These are phyloP conservation scores for Pristis pectinata DNA, from an alignment of 2,797 vertebrate species.

Conservation along the genomic window DNA sequence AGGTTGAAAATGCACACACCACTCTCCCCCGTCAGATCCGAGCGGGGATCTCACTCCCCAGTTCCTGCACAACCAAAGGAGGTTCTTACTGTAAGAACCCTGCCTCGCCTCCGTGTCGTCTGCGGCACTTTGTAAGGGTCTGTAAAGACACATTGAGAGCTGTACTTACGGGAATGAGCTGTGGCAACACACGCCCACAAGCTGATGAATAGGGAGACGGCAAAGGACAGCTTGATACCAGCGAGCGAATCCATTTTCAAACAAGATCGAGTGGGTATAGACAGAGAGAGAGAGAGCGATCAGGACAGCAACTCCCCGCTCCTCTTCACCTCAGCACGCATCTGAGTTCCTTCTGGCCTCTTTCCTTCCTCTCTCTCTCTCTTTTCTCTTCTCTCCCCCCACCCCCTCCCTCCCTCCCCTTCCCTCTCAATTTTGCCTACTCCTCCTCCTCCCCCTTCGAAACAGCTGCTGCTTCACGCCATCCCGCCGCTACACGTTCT, in stretches of 20 bases:
- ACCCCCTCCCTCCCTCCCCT: not conserved
- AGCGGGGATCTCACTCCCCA: not conserved
- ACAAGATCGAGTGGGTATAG: not conserved
- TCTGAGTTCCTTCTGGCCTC: not conserved
- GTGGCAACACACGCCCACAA: not conserved
- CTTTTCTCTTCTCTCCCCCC: not conserved
- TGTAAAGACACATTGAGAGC: not conserved
- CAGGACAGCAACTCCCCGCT: constrained; percentile 8
- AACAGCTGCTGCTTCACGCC: constrained; percentile 18
- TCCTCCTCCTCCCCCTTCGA: not conserved
- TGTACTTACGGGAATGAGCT: constrained; percentile 32
- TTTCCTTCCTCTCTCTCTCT: not conserved
- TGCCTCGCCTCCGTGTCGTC: not conserved
- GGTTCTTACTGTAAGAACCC: not conserved
- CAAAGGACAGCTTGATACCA: not conserved
- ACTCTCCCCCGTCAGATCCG: not conserved
- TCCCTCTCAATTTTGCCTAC: not conserved
- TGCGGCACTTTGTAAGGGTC: not conserved
- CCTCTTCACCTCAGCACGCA: not conserved
- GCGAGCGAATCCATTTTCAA: constrained; percentile 26
- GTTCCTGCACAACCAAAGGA: not conserved
- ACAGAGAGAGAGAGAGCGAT: not conserved
- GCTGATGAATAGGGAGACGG: constrained; percentile 18
- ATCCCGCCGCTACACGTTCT: constrained; percentile 31
- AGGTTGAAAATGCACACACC: not conserved